A percentile compares a stretch with the other conserved stretches of the same genome.
phyloP scores from a whole-genome alignment of 2,888 invertebrate species.

The Pharmacophagus antenor region DNA sequence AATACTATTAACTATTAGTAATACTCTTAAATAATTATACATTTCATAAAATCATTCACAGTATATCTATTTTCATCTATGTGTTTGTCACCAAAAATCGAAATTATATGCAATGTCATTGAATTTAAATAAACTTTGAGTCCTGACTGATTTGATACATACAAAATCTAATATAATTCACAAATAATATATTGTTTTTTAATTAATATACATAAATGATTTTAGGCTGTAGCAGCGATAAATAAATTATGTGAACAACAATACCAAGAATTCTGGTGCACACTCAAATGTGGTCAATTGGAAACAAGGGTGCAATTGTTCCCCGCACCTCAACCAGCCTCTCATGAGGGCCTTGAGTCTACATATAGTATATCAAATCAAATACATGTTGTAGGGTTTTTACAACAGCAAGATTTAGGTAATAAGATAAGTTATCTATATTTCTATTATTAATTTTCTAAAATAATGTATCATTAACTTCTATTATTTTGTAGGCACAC shows the following conservation, averaged over 20 bases:
- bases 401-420: slow-evolving; percentile 91
- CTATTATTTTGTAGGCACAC: slow-evolving; percentile 82
- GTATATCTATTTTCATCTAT: too few species aligned
- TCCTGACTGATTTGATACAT: too few species aligned
- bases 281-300: slow-evolving; percentile 70
- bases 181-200: too few species aligned
- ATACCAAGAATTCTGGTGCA: slow-evolving; percentile 71
- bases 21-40: too few species aligned
- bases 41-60: too few species aligned
- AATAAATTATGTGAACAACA: slow-evolving; percentile 70
- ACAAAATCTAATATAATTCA: too few species aligned
- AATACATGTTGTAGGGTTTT: slow-evolving; percentile 92
- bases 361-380: slow-evolving; percentile 83
- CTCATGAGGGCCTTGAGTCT: slow-evolving; percentile 83
- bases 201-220: too few species aligned
- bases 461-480: neutral
- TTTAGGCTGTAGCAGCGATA: slow-evolving; percentile 59
- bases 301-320: slow-evolving; percentile 70
- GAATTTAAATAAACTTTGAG: too few species aligned
- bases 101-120: too few species aligned
- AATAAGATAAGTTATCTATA: slow-evolving; percentile 24
- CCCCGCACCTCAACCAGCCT: slow-evolving; percentile 77
- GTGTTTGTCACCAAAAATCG: too few species aligned
- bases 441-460: neutral
- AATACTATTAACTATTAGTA: too few species aligned